Percentiles rank a stretch among this genome's conserved stretches.
These are phyloP conservation scores for Aleiodes alternator DNA, from an alignment of 2,888 invertebrate species.

Conservation along the genomic window DNA sequence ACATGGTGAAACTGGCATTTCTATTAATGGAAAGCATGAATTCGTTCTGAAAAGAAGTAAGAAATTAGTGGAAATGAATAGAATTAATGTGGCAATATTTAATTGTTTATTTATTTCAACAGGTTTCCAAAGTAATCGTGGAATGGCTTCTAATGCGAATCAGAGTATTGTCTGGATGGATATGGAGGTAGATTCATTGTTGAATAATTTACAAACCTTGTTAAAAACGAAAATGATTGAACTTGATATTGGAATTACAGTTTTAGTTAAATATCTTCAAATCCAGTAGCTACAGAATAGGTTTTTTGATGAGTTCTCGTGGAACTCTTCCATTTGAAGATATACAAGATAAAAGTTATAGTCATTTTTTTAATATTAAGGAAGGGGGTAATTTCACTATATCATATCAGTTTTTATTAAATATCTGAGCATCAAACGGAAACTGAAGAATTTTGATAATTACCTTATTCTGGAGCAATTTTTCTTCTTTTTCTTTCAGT, in stretches of 20 bases:
- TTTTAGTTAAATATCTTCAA: neutral
- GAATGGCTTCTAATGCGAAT: slow-evolving; percentile 44
- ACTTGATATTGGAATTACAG: neutral
- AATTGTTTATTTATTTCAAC: neutral
- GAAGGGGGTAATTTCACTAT: no score
- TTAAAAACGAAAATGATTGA: neutral
- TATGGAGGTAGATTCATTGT: slow-evolving; percentile 77
- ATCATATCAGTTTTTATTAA: no score
- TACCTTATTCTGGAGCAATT: no score
- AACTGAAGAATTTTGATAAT: no score
- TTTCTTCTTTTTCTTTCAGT: no score
- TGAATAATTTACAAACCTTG: neutral
- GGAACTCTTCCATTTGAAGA: no score
- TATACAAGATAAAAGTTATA: no score
- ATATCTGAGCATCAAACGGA: no score
- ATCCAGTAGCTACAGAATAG: no score
- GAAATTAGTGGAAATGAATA: neutral
- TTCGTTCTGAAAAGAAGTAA: neutral
- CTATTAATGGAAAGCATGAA: neutral
- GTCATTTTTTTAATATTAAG: no score
- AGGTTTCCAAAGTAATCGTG: slow-evolving; percentile 33
- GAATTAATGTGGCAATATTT: neutral
- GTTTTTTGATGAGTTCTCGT: no score
- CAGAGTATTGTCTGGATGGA: slow-evolving; percentile 84
- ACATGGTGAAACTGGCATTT: neutral